Evolutionary conservation across 2,797 vertebrate species (phyloP).

Genomic region (Sebastes trivittatus): DNA sequence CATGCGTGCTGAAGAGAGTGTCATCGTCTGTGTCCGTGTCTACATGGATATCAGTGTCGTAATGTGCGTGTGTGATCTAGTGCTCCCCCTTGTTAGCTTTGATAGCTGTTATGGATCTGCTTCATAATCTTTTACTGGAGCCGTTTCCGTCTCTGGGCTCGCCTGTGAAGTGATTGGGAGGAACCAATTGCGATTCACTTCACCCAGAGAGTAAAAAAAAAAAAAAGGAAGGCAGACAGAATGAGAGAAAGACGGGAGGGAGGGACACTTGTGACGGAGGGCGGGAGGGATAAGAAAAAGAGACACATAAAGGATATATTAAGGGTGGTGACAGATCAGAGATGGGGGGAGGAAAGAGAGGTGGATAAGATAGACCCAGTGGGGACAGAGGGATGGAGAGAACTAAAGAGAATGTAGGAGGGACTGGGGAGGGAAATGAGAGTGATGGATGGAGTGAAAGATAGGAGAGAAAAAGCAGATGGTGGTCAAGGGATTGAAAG

Average conservation of each 20-base stretch:
- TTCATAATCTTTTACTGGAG: slow-evolving; percentile 73
- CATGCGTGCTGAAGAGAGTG: not conserved
- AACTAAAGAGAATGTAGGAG: not conserved
- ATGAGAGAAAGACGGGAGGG: not conserved
- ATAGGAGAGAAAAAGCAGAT: not conserved
- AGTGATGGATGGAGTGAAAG: slow-evolving; percentile 24
- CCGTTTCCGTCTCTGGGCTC: slow-evolving; percentile 25
- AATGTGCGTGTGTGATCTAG: not conserved
- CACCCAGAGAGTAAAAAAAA: not conserved
- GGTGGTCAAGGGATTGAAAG: slow-evolving; percentile 5
- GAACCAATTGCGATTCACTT: slow-evolving; percentile 35
- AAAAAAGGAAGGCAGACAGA: not conserved
- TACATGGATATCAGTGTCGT: not conserved
- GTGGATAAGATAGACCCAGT: not conserved
- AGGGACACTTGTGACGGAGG: not conserved
- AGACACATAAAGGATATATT: not conserved
- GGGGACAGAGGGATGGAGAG: not conserved
- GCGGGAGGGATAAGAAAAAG: not conserved
- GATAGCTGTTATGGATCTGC: slow-evolving; percentile 65
- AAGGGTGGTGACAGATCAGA: not conserved
- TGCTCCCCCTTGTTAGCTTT: slow-evolving; percentile 61
- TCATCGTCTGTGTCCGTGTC: not conserved
- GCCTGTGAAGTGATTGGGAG: slow-evolving; percentile 43
- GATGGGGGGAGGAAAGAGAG: not conserved
- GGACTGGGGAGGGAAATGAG: not conserved